Evolutionary conservation across 2,113 vertebrate species (phyloP).

Genomic region (Coturnix japonica): DNA sequence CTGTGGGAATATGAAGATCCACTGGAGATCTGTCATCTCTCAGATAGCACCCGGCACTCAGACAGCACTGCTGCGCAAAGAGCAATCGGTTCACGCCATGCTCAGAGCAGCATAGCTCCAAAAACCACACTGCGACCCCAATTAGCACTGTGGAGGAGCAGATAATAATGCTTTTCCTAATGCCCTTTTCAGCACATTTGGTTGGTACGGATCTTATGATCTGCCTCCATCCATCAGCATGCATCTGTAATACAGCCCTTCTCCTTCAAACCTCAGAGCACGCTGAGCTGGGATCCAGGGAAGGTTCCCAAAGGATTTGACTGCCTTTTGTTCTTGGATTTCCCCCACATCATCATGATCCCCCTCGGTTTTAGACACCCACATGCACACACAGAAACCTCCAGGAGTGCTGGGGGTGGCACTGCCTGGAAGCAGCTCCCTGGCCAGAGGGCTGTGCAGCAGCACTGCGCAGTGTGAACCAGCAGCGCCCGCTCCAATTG

Average conservation of each 20-base stretch:
- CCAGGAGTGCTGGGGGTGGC: too few species aligned
- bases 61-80: fast-evolving
- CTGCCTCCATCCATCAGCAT: not conserved
- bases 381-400: fast-evolving
- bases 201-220: not conserved
- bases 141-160: not conserved
- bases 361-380: not conserved
- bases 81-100: fast-evolving
- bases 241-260: not conserved
- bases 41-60: fast-evolving
- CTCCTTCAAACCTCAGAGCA: not conserved
- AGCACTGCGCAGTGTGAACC: not conserved
- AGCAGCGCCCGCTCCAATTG: not conserved
- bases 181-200: not conserved
- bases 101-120: not conserved
- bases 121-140: not conserved
- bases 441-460: not conserved
- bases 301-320: not conserved
- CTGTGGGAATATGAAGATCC: not conserved
- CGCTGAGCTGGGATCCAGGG: not conserved
- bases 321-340: not conserved
- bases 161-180: not conserved
- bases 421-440: too few species aligned
- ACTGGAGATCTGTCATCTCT: not conserved
- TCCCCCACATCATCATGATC: not conserved